These are phyloP conservation scores for Orientallactaga bullata DNA, from an alignment of 2,113 vertebrate species.

Conservation along the genomic window DNA sequence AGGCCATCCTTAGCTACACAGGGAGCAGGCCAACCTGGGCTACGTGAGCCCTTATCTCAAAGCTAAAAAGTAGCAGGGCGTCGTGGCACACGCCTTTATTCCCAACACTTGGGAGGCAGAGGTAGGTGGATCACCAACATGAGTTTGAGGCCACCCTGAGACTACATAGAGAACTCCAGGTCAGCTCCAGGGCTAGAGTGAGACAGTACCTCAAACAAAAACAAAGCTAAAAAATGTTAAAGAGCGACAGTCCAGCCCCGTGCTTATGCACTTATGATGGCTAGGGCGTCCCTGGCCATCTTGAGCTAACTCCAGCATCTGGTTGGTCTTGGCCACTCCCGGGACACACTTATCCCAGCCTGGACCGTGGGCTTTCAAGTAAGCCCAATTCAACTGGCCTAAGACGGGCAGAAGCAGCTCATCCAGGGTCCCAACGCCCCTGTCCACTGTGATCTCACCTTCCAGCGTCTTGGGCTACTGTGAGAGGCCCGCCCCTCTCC, in stretches of 20 bases:
- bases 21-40: background rate
- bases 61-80: too few relatives aligned
- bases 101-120: too few relatives aligned
- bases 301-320: background rate
- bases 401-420: background rate
- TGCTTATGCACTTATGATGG: too few relatives aligned
- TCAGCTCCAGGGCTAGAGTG: too few relatives aligned
- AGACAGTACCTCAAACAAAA: too few relatives aligned
- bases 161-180: too few relatives aligned
- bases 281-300: background rate
- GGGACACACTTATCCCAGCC: background rate
- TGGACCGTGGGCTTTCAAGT: background rate
- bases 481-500: too few relatives aligned
- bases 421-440: fast-evolving
- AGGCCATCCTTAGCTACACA: background rate
- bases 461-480: background rate
- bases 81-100: too few relatives aligned
- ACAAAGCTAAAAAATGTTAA: too few relatives aligned
- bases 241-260: too few relatives aligned
- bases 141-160: too few relatives aligned
- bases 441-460: background rate
- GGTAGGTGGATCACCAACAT: too few relatives aligned
- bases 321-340: background rate
- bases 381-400: background rate
- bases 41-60: background rate